Percentiles rank a stretch among this genome's conserved stretches.
Evolutionary conservation across 1,140 invertebrate species (phyloP).

Genomic region (Drosophila insularis): DNA sequence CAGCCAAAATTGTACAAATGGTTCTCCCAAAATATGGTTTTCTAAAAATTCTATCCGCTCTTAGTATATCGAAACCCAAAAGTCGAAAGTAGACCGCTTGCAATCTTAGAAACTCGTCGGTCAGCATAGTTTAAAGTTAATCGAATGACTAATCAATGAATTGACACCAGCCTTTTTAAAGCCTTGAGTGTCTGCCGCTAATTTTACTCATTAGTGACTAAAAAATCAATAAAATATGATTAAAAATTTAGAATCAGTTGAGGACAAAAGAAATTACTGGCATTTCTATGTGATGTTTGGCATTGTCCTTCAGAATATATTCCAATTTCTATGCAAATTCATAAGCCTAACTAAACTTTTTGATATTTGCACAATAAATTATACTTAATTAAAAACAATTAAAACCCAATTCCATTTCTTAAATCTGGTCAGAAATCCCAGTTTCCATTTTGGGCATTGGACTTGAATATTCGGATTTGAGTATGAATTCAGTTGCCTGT

Average conservation of each 20-base stretch:
- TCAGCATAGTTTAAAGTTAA: slow-evolving; percentile 32
- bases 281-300: neutral
- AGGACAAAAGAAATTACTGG: neutral
- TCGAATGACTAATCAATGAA: neutral
- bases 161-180: neutral
- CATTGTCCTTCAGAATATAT: neutral
- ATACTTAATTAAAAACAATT: slow-evolving; percentile 81
- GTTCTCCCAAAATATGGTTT: slow-evolving; percentile 11
- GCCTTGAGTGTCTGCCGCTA: neutral
- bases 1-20: slow-evolving; percentile 31
- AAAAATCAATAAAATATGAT: slow-evolving; percentile 4
- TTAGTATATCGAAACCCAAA: slow-evolving; percentile 43
- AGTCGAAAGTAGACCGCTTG: slow-evolving; percentile 39
- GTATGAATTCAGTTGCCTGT: slow-evolving; percentile 10
- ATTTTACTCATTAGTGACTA: slow-evolving; percentile 5
- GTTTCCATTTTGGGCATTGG: slow-evolving; percentile 39
- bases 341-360: slow-evolving; percentile 19
- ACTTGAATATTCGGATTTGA: slow-evolving; percentile 18
- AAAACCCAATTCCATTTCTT: slow-evolving; percentile 68
- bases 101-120: slow-evolving; percentile 46
- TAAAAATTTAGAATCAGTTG: neutral
- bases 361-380: slow-evolving; percentile 74
- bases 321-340: slow-evolving; percentile 35
- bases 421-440: slow-evolving; percentile 36
- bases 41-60: neutral